A percentile compares a stretch with the other conserved stretches of the same genome.
Evolutionary conservation across 2,113 vertebrate genomes (phyloP).

Genomic region (Empidonax traillii): DNA sequence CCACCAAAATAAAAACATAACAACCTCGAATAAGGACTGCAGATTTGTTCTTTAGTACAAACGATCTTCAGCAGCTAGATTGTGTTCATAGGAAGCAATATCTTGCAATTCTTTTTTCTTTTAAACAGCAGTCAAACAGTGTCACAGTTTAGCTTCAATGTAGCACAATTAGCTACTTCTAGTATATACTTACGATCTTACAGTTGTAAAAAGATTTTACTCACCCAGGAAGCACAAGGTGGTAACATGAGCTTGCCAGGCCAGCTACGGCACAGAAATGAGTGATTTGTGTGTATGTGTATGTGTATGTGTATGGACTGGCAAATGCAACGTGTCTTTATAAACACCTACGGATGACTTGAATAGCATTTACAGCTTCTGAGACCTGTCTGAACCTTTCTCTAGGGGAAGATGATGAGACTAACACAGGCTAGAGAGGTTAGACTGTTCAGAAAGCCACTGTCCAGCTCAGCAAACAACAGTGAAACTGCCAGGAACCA

Average conservation of each 20-base stretch:
- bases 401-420: neutral
- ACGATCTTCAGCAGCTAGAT: neutral
- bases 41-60: neutral
- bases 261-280: neutral
- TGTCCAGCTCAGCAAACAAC: neutral
- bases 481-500: neutral
- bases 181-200: neutral
- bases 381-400: neutral
- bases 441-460: neutral
- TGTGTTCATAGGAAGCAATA: neutral
- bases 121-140: neutral
- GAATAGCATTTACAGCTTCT: neutral
- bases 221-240: neutral
- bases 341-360: fast-evolving
- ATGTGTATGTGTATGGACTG: neutral
- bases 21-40: neutral
- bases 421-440: neutral
- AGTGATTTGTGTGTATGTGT: fast-evolving
- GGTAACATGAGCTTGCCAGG: neutral
- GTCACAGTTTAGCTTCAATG: neutral
- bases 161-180: neutral
- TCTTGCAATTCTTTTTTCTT: neutral
- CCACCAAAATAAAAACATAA: neutral
- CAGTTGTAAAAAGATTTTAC: neutral
- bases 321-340: neutral